A percentile compares a stretch with the other conserved stretches of the same genome.
Conservation (phyloP, 2,888 invertebrate species). For the Phasia obesa region DNA sequence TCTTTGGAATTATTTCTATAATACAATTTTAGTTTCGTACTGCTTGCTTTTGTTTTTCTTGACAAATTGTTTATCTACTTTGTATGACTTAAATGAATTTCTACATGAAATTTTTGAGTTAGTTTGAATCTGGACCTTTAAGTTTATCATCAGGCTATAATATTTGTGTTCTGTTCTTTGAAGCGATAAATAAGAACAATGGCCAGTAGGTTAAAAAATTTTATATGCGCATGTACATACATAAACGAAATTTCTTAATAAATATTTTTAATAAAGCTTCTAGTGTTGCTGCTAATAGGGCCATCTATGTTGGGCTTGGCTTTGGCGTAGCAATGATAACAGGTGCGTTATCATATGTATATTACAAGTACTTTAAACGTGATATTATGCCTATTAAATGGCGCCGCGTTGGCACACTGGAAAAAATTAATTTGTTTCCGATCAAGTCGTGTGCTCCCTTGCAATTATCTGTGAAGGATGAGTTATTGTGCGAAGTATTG, state of each 20-base stretch:
- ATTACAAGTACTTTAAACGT: constrained; percentile 74
- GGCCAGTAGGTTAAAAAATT: constrained; percentile 48
- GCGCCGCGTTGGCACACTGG: constrained; percentile 77
- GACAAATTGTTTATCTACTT: background rate
- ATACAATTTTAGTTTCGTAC: no score
- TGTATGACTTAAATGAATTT: constrained; percentile 26
- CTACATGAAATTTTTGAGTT: constrained; percentile 22
- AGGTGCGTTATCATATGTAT: constrained; percentile 74
- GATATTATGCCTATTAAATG: constrained; percentile 79
- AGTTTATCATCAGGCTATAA: constrained; percentile 29
- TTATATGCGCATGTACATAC: background rate
- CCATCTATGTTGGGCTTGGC: constrained; percentile 72
- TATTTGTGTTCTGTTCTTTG: constrained; percentile 13
- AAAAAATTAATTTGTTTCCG: constrained; percentile 77
- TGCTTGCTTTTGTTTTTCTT: no score
- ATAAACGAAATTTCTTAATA: background rate
- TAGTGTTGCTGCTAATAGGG: constrained; percentile 37
- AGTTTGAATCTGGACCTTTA: constrained; percentile 44
- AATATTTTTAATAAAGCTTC: constrained; percentile 61
- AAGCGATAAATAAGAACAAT: constrained; percentile 25
- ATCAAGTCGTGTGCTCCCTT: constrained; percentile 79
- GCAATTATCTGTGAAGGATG: constrained; percentile 64
- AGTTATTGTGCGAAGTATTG: constrained; percentile 76
- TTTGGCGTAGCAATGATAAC: constrained; percentile 74
- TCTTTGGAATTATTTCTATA: background rate